A percentile compares a stretch with the other conserved stretches of the same genome.
Evolutionary conservation across 2,888 invertebrate genomes (phyloP).

Genomic region (Drosophila mettleri): DNA sequence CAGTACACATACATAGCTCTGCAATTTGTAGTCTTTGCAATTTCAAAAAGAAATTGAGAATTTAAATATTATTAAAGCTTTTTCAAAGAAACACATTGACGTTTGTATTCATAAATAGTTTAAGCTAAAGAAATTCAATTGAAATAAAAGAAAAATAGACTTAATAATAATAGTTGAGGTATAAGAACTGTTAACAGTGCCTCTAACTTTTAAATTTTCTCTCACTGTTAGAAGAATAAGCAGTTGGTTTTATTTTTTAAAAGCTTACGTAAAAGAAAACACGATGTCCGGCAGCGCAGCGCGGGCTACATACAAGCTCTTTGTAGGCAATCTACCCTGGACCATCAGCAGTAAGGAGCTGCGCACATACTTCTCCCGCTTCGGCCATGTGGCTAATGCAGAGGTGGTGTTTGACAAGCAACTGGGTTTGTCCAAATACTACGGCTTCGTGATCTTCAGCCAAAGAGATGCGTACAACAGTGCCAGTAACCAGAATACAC

Average conservation of each 20-base stretch:
- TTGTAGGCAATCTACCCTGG: conserved; percentile 93
- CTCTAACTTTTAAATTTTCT: background rate
- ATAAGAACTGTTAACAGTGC: conserved; percentile 1
- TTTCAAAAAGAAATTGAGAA: background rate
- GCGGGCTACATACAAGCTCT: conserved; percentile 87
- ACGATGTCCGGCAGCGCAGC: conserved; percentile 66
- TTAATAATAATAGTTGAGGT: background rate
- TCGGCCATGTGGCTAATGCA: conserved; percentile 89
- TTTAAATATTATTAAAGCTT: background rate
- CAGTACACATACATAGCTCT: background rate
- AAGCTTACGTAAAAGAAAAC: conserved; percentile 14
- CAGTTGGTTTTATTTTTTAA: conserved; percentile 3
- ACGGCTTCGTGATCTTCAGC: conserved; percentile 91
- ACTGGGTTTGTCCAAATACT: conserved; percentile 91
- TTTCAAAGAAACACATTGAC: background rate
- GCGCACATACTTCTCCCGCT: conserved; percentile 90
- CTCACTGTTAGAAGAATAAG: conserved; percentile 28
- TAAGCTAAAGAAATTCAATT: background rate
- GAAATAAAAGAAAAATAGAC: background rate
- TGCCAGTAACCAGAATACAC: conserved; percentile 87
- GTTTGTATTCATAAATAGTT: background rate
- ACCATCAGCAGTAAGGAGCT: conserved; percentile 90
- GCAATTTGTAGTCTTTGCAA: background rate
- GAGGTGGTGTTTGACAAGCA: conserved; percentile 90
- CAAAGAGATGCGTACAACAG: conserved; percentile 87